Evolutionary conservation across 2,113 vertebrate species (phyloP).

Genomic region (Scopus umbretta): DNA sequence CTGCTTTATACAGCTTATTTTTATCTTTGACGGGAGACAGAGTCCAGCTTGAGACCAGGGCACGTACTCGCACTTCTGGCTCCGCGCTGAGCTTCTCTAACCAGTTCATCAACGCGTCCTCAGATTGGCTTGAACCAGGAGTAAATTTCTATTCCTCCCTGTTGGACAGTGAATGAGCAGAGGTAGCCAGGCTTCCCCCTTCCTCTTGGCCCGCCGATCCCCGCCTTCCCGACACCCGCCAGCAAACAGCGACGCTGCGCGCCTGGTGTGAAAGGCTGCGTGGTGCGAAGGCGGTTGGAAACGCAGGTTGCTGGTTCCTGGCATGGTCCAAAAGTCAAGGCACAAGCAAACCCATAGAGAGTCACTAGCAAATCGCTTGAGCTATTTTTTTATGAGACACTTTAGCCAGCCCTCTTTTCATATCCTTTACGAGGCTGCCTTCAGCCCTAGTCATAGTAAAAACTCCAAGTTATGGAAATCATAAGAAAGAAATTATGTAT

Average conservation of each 20-base stretch:
- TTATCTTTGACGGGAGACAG: not conserved
- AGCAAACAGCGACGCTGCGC: not conserved
- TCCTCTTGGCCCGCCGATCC: not conserved
- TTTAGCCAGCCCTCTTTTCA: conserved; percentile 52
- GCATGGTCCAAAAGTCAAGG: not conserved
- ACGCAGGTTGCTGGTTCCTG: not conserved
- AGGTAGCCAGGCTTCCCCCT: not conserved
- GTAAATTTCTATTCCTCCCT: conserved; percentile 17
- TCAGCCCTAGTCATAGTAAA: conserved; percentile 50
- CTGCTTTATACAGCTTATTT: conserved; percentile 1
- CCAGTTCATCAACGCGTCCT: conserved; percentile 9
- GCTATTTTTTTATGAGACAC: conserved; percentile 61
- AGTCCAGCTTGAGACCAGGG: not conserved
- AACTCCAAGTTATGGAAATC: conserved; percentile 70
- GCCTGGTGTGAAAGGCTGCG: not conserved
- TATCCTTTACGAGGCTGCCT: conserved; percentile 55
- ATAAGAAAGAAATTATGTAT: conserved; percentile 79
- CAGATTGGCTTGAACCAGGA: conserved; percentile 5
- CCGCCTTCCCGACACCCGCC: not conserved
- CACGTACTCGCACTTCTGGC: not conserved
- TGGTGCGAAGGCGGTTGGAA: not conserved
- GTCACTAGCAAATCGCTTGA: conserved; percentile 21
- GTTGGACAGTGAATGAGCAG: not conserved
- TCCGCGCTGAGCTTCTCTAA: not conserved
- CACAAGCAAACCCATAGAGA: conserved; percentile 34